Evolutionary conservation across 1,140 invertebrate genomes (phyloP), one percentile per base, ranked within the genome.

Genomic region (Drosophila funebris): DNA sequence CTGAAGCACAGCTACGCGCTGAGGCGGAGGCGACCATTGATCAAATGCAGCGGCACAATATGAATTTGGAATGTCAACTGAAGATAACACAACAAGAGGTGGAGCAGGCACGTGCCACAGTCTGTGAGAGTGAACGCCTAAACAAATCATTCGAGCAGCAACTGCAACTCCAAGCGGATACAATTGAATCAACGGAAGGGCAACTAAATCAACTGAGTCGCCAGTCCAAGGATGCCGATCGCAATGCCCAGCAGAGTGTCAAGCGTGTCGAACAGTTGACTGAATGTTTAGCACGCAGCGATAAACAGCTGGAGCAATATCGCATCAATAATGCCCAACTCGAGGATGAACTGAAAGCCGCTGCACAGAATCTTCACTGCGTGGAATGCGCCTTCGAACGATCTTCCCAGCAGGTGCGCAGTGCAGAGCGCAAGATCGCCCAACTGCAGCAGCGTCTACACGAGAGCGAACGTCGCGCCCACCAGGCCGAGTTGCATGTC

Each of bases 391-490:
- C 48, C n/a, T 43, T 31, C 11, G 63, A 67, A 46, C 62, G 11
- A 0, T 31, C 46, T 0, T 2, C 29, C 1, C 56, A 56, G 13
- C 29, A 61, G 31, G 20, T 44, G 37, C 37, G 7, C 24, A 31
- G 1, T 7, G 18, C 24, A 6, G 63, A 68, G 2, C 39, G 31
- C 1, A 39, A 68, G 27, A 3, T 61, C 4, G 7, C 18, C 5
- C 24, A 48, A 11, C 37, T 73, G 8, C 22, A 68, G 39, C 46
- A 46, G 20, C 54, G 50, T 6, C 31, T 73, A 6, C 16, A 33
- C 22, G 63, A 73, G 29, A 73, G 37, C 18, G 70, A 61, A 6
- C 8, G 3, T 0, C 70, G 54, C 4, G 48, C 70, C n/a, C n/a
- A 53, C 0, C 46, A 24, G 9, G 63, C 63, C 9, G 63, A 73